phyloP scores from a whole-genome alignment of 1,140 invertebrate genomes.

The Leguminivora glycinivorella region DNA sequence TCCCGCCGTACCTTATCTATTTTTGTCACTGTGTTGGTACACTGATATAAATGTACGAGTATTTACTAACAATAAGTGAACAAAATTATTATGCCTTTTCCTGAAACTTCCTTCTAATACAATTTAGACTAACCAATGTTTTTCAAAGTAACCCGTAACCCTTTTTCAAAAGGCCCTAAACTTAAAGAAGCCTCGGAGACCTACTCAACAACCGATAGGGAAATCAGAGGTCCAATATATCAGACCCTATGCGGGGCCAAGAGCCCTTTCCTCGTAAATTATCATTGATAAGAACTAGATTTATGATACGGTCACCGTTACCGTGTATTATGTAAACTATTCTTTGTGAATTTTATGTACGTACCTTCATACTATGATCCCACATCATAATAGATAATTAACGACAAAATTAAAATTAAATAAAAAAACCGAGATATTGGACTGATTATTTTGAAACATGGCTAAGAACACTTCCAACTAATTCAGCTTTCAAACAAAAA shows the following conservation, averaged over 20 bases:
- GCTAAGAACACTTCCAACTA: no score
- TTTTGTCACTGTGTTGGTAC: no score
- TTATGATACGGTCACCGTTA: constrained; percentile 10
- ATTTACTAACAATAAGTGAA: neutral
- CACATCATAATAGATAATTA: no score
- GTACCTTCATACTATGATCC: no score
- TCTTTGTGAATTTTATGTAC: neutral
- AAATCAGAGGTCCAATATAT: constrained; percentile 24
- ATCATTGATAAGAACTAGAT: constrained; percentile 19
- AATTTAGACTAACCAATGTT: neutral
- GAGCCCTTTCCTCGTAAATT: neutral
- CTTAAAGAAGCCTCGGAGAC: constrained; percentile 2
- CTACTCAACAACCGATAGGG: constrained; percentile 12
- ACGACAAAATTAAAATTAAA: no score
- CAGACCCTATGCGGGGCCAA: constrained; percentile 12
- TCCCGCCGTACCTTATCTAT: no score
- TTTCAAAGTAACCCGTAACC: constrained; percentile 1
- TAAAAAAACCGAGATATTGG: no score
- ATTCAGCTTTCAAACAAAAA: no score
- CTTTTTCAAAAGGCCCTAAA: constrained; percentile 6
- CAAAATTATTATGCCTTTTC: neutral
- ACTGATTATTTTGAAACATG: no score
- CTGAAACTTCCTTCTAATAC: neutral
- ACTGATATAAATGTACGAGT: no score
- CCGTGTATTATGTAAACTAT: neutral